These are phyloP conservation scores for Diadromus collaris DNA, from an alignment of 2,888 invertebrate genomes.

Conservation along the genomic window DNA sequence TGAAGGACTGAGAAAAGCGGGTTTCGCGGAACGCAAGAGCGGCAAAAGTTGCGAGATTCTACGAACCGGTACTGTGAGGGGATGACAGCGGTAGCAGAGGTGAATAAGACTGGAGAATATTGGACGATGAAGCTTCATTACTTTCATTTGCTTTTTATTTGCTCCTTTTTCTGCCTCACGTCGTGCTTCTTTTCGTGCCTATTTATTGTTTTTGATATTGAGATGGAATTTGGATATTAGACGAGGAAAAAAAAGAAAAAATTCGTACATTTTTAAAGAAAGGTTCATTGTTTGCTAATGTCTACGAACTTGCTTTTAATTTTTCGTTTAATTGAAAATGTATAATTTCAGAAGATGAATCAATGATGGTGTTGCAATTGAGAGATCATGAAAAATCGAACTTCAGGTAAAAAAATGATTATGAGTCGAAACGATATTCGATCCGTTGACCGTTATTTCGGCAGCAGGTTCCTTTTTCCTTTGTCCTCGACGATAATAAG, in stretches of 20 bases:
- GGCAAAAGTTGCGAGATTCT: conserved; percentile 39
- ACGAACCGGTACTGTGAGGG: conserved; percentile 11
- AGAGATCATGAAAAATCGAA: too few species aligned
- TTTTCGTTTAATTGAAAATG: too few species aligned
- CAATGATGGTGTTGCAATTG: too few species aligned
- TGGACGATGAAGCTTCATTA: neutral
- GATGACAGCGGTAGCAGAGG: too few species aligned
- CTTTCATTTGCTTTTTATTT: neutral
- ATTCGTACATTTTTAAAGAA: too few species aligned
- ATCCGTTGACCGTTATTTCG: neutral
- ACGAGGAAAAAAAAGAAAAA: too few species aligned
- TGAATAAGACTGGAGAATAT: conserved; percentile 26
- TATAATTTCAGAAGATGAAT: too few species aligned
- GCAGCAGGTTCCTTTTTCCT: neutral
- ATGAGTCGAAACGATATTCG: neutral
- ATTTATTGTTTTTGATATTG: neutral
- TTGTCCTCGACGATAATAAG: neutral
- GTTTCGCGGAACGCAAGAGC: conserved; percentile 47
- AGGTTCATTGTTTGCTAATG: too few species aligned
- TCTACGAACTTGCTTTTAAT: too few species aligned
- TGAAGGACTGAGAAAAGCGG: conserved; percentile 32
- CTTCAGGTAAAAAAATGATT: neutral
- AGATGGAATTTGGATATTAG: neutral
- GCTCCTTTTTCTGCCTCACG: conserved; percentile 4
- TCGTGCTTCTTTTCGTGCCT: neutral